A percentile compares a stretch with the other conserved stretches of the same genome.
These are phyloP conservation scores for Phrynocephalus versicolor DNA, from an alignment of 2,113 vertebrate genomes.

Conservation along the genomic window DNA sequence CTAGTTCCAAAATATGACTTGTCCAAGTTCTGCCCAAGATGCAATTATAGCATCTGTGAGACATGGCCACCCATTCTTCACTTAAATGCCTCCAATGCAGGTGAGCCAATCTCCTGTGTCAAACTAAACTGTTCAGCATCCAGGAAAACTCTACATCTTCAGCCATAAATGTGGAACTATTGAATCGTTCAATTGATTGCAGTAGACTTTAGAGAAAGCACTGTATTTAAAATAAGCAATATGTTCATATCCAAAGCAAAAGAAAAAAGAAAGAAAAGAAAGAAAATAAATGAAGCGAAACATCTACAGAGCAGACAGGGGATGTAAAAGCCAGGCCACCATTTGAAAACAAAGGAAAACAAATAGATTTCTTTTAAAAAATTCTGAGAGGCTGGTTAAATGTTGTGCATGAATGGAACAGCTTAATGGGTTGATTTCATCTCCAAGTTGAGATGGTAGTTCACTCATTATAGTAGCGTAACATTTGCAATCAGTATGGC, in stretches of 20 bases:
- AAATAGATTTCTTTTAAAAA: neutral
- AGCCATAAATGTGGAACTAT: no score
- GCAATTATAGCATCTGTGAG: no score
- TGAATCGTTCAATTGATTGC: neutral
- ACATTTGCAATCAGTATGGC: conserved; percentile 44
- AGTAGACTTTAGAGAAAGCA: neutral
- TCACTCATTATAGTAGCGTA: conserved; percentile 33
- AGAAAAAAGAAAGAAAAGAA: no score
- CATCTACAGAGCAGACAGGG: neutral
- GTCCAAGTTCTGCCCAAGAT: no score
- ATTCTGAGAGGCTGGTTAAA: accelerated
- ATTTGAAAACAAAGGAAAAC: accelerated
- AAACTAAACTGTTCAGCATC: neutral
- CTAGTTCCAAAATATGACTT: no score
- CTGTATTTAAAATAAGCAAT: accelerated
- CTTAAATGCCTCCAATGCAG: neutral
- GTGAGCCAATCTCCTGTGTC: no score
- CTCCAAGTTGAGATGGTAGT: neutral
- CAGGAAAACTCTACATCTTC: neutral
- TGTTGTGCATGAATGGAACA: neutral
- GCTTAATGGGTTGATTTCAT: neutral
- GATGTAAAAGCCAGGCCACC: neutral
- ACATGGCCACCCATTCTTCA: neutral
- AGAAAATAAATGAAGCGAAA: neutral
- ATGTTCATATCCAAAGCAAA: neutral